phyloP scores from a whole-genome alignment of 2,797 vertebrate genomes.

The Chromis chromis region DNA sequence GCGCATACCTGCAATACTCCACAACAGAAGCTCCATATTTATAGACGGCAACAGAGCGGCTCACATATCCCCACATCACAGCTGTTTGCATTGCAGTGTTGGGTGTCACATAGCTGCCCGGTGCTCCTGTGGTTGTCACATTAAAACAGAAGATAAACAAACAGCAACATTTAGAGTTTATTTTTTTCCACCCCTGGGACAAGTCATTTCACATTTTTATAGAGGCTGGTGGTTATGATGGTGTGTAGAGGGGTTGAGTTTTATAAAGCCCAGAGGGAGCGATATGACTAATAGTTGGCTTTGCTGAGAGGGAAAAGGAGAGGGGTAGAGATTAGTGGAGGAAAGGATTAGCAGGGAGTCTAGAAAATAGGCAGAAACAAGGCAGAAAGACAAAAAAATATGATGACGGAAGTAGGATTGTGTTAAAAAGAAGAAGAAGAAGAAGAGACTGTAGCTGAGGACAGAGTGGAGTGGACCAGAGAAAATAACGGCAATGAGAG shows the following conservation, averaged over 20 bases:
- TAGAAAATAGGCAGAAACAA: slow-evolving; percentile 67
- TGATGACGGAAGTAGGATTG: slow-evolving; percentile 31
- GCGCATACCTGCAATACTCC: slow-evolving; percentile 81
- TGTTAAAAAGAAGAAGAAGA: slow-evolving; percentile 14
- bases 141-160: slow-evolving; percentile 83
- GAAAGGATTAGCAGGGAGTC: slow-evolving; percentile 70
- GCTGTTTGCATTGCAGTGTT: slow-evolving; percentile 82
- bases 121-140: slow-evolving; percentile 76
- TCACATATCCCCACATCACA: slow-evolving; percentile 81
- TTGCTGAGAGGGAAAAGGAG: slow-evolving; percentile 61
- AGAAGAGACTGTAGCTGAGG: slow-evolving; percentile 14
- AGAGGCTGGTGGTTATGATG: slow-evolving; percentile 54
- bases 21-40: slow-evolving; percentile 80
- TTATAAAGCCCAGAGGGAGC: slow-evolving; percentile 72
- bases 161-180: slow-evolving; percentile 66
- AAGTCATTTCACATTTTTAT: slow-evolving; percentile 75
- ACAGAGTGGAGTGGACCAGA: slow-evolving; percentile 42
- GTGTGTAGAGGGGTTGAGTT: slow-evolving; percentile 51
- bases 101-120: slow-evolving; percentile 74
- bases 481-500: slow-evolving; percentile 56
- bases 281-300: slow-evolving; percentile 73
- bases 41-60: slow-evolving; percentile 76
- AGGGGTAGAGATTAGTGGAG: slow-evolving; percentile 66
- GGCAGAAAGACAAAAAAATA: slow-evolving; percentile 31
- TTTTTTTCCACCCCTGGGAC: slow-evolving; percentile 70